These are phyloP conservation scores for Argyrosomus japonicus DNA, from an alignment of 2,113 vertebrate species.

Conservation along the genomic window DNA sequence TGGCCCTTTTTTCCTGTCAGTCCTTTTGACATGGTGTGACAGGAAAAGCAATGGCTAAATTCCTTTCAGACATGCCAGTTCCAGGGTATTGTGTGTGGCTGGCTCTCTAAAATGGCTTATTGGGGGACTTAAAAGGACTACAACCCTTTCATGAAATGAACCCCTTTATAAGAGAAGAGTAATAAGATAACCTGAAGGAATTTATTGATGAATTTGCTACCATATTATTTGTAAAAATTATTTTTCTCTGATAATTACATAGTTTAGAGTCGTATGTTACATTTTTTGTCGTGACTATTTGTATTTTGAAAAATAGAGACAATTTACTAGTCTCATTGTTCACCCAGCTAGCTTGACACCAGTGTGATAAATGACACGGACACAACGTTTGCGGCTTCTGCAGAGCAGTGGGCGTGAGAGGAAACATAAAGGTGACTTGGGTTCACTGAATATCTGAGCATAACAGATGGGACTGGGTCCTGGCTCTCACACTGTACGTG, in stretches of 20 bases:
- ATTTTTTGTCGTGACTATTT: conserved; percentile 42
- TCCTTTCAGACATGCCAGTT: neutral
- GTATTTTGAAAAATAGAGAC: conserved; percentile 42
- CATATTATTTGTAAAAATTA: neutral
- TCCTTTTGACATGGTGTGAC: neutral
- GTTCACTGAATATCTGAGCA: conserved; percentile 54
- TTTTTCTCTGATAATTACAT: neutral
- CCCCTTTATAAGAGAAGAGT: neutral
- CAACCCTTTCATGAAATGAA: neutral
- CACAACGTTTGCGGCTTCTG: conserved; percentile 49
- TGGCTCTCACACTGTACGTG: conserved; percentile 38
- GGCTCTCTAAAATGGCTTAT: neutral
- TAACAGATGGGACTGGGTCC: conserved; percentile 68
- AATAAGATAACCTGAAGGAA: neutral
- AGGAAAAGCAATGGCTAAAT: neutral
- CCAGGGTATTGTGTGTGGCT: neutral
- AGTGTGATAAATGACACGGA: conserved; percentile 55
- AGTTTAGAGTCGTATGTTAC: neutral
- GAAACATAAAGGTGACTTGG: conserved; percentile 68
- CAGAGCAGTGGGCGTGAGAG: conserved; percentile 47
- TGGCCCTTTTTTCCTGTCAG: neutral
- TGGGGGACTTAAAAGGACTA: neutral
- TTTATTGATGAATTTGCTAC: neutral
- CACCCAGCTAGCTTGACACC: conserved; percentile 30
- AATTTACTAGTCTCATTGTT: conserved; percentile 32